phyloP scores from a whole-genome alignment of 2,113 vertebrate species.

The Choloepus hoffmanni region DNA sequence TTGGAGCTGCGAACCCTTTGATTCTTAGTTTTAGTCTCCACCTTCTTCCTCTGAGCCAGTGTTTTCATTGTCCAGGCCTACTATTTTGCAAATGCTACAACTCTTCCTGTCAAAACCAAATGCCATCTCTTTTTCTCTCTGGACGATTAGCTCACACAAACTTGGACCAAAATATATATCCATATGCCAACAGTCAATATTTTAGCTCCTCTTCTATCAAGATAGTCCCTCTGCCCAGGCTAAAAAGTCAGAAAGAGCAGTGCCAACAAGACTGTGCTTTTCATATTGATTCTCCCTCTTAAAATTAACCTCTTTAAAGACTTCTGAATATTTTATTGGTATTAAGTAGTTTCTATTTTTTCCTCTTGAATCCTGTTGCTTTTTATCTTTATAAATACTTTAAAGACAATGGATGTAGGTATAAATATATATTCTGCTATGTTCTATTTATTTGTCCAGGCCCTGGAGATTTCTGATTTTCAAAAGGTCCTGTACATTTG shows the following conservation, averaged over 20 bases:
- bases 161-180: slow-evolving; percentile 47
- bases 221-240: not conserved
- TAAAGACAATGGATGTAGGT: not conserved
- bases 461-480: slow-evolving; percentile 43
- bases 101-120: slow-evolving; percentile 57
- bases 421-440: not conserved
- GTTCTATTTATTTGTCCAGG: slow-evolving; percentile 33
- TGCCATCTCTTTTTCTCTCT: not conserved
- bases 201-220: slow-evolving; percentile 42
- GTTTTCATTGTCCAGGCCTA: not conserved
- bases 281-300: slow-evolving; percentile 55
- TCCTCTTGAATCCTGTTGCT: not conserved
- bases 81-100: slow-evolving; percentile 24
- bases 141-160: slow-evolving; percentile 30
- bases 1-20: no score
- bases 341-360: not conserved
- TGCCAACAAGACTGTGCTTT: not conserved
- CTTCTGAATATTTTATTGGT: slow-evolving; percentile 68
- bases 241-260: slow-evolving; percentile 15
- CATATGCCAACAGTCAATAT: slow-evolving; percentile 49
- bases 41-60: not conserved
- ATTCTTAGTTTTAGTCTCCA: not conserved
- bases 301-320: slow-evolving; percentile 64
- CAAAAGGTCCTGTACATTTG: slow-evolving; percentile 5
- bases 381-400: slow-evolving; percentile 35